phyloP scores from a whole-genome alignment of 2,888 invertebrate genomes.

The Lycophotia porphyrea region DNA sequence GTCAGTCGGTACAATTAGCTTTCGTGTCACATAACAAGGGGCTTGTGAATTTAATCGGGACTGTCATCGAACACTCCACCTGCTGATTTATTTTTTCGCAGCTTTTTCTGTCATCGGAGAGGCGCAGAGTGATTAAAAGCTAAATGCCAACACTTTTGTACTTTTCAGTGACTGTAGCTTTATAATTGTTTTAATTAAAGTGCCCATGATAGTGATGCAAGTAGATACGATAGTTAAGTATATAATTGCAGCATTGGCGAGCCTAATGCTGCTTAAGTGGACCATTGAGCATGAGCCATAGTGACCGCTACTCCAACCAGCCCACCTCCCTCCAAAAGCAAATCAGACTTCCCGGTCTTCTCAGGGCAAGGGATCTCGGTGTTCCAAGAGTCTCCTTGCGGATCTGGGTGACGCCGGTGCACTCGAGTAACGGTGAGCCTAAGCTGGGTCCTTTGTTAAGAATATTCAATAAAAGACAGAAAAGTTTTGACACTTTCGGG shows the following conservation, averaged over 20 bases:
- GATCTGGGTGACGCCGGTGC: too few relatives aligned
- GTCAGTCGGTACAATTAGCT: conserved; percentile 63
- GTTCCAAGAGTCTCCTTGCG: too few relatives aligned
- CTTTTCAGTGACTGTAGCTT: conserved; percentile 19
- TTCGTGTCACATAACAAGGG: conserved; percentile 58
- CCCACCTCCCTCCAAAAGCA: too few relatives aligned
- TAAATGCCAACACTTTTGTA: conserved; percentile 42
- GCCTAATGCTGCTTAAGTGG: too few relatives aligned
- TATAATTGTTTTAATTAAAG: conserved; percentile 39
- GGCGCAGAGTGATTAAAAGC: conserved; percentile 38
- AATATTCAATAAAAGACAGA: background rate
- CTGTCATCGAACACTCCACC: conserved; percentile 64
- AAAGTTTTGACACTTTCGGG: background rate
- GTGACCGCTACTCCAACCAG: too few relatives aligned
- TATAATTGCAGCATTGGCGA: too few relatives aligned
- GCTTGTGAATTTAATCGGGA: conserved; percentile 61
- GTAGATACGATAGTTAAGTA: background rate
- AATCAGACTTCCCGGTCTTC: too few relatives aligned
- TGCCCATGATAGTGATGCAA: background rate
- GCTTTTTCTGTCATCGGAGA: conserved; percentile 38
- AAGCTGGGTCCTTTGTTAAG: background rate
- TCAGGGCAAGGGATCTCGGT: too few relatives aligned
- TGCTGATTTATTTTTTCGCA: conserved; percentile 63
- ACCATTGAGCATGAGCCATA: too few relatives aligned
- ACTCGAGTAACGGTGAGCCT: too few relatives aligned